Evolutionary conservation across 2,113 vertebrate species (phyloP).

Genomic region (Propithecus coquereli): DNA sequence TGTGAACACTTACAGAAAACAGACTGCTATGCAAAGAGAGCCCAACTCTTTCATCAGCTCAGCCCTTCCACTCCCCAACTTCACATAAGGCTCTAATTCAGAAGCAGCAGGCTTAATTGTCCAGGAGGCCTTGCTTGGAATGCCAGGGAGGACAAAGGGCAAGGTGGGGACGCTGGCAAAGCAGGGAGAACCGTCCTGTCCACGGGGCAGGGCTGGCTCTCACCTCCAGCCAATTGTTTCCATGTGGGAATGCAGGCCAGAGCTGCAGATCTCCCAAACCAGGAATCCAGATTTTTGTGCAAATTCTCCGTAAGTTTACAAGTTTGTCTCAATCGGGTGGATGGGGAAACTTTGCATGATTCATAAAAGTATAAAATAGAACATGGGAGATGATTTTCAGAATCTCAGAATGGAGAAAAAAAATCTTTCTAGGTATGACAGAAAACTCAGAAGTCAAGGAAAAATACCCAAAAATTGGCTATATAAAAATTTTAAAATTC

Average conservation of each 20-base stretch:
- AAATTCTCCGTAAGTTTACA: neutral
- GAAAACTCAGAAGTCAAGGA: constrained; percentile 8
- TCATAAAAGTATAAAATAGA: neutral
- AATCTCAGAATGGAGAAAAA: neutral
- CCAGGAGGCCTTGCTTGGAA: neutral
- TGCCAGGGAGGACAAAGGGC: neutral
- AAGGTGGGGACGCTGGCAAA: neutral
- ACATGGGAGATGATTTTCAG: neutral
- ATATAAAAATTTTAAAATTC: neutral
- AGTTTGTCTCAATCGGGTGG: neutral
- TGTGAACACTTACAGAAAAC: neutral
- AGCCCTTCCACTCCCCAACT: too few relatives aligned
- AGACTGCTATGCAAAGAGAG: neutral
- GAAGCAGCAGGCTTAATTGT: neutral
- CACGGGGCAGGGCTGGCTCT: neutral
- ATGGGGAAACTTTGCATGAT: neutral
- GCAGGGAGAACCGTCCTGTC: neutral
- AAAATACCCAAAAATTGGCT: neutral
- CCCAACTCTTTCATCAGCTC: neutral
- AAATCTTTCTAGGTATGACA: neutral
- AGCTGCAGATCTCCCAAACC: neutral
- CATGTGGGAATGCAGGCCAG: neutral
- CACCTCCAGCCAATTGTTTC: neutral
- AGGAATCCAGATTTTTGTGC: neutral
- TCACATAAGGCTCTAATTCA: neutral